Conservation (phyloP, 53 echinoderm and acorn worm genomes). For the Pentamera pediparva region DNA sequence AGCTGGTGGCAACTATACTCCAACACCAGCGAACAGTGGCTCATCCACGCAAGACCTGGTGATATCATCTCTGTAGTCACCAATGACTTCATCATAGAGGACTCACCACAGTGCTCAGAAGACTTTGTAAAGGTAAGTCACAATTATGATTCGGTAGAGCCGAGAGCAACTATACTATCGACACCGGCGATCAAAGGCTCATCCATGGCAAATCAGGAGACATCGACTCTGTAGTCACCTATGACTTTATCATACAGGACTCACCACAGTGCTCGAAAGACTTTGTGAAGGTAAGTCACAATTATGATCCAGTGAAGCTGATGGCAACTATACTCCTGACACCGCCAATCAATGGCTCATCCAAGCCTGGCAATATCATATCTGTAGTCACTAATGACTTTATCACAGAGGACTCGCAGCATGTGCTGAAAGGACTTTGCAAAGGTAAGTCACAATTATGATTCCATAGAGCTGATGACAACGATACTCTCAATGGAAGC, state of each 20-base stretch:
- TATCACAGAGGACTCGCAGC: slow-evolving; percentile 16
- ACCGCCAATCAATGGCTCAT: slow-evolving; percentile 43
- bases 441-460: background rate
- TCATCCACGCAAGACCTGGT: slow-evolving; percentile 39
- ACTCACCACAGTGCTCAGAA: slow-evolving; percentile 33
- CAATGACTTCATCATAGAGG: slow-evolving; percentile 33
- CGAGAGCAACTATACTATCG: too few species aligned
- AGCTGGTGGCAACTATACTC: too few species aligned
- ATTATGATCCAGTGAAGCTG: too few species aligned
- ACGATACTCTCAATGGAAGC: too few species aligned
- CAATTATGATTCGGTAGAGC: too few species aligned
- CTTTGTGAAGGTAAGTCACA: slow-evolving; percentile 12
- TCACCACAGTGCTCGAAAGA: slow-evolving; percentile 40
- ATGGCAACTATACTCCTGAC: too few species aligned
- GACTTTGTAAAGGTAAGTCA: slow-evolving; percentile 28
- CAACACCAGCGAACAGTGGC: too few species aligned
- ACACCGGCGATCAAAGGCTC: slow-evolving; percentile 29
- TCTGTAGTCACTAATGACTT: slow-evolving; percentile 40
- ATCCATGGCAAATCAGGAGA: slow-evolving; percentile 39
- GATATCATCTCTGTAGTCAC: slow-evolving; percentile 40
- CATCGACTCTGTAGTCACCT: slow-evolving; percentile 34
- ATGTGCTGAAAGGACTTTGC: slow-evolving; percentile 46
- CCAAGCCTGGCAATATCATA: slow-evolving; percentile 41
- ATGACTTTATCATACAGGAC: slow-evolving; percentile 34
- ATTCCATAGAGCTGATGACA: too few species aligned